Percentiles rank a stretch among this genome's conserved stretches.
Conservation (phyloP, 2,888 invertebrate genomes). For the Artemia sp. region DNA sequence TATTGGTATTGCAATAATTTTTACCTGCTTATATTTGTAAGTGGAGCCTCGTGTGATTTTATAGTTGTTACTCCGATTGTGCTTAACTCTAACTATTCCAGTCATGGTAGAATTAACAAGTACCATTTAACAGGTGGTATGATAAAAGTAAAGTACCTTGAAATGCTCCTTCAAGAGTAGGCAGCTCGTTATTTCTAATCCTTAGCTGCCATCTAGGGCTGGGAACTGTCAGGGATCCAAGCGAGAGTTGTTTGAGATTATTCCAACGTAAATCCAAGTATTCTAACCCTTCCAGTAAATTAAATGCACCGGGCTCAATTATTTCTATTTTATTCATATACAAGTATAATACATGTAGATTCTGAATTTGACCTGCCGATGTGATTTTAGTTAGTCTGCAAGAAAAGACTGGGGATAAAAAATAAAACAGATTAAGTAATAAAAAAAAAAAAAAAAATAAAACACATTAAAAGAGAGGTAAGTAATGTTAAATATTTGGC, state of each 20-base stretch:
- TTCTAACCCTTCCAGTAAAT: conserved; percentile 16
- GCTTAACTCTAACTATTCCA: no score
- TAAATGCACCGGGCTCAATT: conserved; percentile 21
- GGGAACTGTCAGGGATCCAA: conserved; percentile 14
- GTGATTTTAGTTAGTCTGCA: conserved; percentile 19
- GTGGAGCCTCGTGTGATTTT: no score
- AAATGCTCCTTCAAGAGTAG: conserved; percentile 20
- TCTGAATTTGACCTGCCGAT: conserved; percentile 17
- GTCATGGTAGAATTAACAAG: no score
- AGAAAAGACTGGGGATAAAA: not conserved
- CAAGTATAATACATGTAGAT: conserved; percentile 21
- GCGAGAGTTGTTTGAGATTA: conserved; percentile 17
- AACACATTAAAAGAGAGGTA: no score
- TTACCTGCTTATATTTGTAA: not conserved
- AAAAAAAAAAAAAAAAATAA: no score
- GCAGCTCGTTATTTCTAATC: conserved; percentile 19
- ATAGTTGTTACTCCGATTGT: no score
- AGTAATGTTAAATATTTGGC: no score
- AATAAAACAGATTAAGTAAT: no score
- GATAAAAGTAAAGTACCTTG: conserved; percentile 16
- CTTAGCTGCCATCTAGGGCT: conserved; percentile 21
- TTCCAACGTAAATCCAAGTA: conserved; percentile 22
- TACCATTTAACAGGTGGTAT: no score
- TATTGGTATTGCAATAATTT: not conserved
- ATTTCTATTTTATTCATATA: conserved; percentile 22